Evolutionary conservation across 2,113 vertebrate genomes (phyloP), one percentile per base, ranked within the genome.

Genomic region (Indicator indicator): DNA sequence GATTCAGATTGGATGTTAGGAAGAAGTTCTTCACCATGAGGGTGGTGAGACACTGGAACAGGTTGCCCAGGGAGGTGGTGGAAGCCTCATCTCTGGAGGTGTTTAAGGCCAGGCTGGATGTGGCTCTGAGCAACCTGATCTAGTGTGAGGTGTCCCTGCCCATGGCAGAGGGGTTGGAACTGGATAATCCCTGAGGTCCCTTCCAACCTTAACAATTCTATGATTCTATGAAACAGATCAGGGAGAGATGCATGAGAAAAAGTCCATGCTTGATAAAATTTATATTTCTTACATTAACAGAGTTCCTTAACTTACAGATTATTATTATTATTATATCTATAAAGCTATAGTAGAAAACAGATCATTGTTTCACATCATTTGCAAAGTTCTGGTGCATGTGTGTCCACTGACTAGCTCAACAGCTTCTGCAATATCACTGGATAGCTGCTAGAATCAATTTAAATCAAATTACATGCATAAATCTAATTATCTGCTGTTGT

Each of bases 401-500:
- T 70, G n/a, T 80, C 50, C 79, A 67, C 64, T 83, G 50, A 70
- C 48, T 42, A 70, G 20, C 58, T 79, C 42, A 11, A 50, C 1
- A 0, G 56, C 67, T 73, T 76, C 77, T 59, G 40, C 38, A 77
- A 15, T 59, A 55, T 71, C 60, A 59, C 81, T 88, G 62, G 42
- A 72, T 90, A 91, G 73, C 33, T 33, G 24, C 79, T 93, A 92
- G 52, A 93, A 92, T 94, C 86, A 72, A 84, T 94, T 94, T 94
- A 95, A 97, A 95, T 96, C 76, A 85, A 96, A 96, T 96, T 89
- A 95, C 58, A 90, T 68, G 60, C 78, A 90, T 91, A 96, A 96
- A 97, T 92, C 60, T 90, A 94, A 94, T 90, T 94, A 95, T 83
- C 70, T 84, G 21, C 67, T 95, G 83, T 95, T 95, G 83, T 90